phyloP scores from a whole-genome alignment of 2,113 vertebrate species.

The Halichoerus grypus region DNA sequence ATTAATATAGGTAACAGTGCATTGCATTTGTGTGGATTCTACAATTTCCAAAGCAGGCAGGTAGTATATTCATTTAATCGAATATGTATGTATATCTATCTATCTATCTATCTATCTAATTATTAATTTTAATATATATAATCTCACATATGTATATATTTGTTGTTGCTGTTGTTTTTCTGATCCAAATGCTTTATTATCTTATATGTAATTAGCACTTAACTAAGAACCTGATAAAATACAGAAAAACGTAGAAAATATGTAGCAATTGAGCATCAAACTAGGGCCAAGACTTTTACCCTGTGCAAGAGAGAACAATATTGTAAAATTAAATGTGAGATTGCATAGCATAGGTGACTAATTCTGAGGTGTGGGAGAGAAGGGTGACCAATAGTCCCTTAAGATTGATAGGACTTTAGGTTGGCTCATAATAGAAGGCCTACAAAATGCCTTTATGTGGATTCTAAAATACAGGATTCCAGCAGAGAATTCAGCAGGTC shows the following conservation, averaged over 20 bases:
- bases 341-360: neutral
- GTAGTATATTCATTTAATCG: neutral
- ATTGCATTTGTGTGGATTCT: neutral
- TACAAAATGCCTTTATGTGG: neutral
- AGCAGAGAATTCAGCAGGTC: neutral
- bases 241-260: neutral
- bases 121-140: neutral
- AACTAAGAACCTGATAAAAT: neutral
- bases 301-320: neutral
- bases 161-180: neutral
- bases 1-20: neutral
- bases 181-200: neutral
- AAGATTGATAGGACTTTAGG: neutral
- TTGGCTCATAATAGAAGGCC: neutral
- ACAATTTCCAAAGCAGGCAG: neutral
- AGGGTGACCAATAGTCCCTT: neutral
- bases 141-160: neutral
- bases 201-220: neutral
- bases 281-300: neutral
- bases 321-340: neutral
- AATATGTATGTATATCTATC: neutral
- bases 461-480: neutral
- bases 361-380: neutral
- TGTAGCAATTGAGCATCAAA: neutral
- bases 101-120: neutral